A percentile compares a stretch with the other conserved stretches of the same genome.
Evolutionary conservation across 2,113 vertebrate genomes (phyloP).

Genomic region (Paramormyrops kingsleyae): DNA sequence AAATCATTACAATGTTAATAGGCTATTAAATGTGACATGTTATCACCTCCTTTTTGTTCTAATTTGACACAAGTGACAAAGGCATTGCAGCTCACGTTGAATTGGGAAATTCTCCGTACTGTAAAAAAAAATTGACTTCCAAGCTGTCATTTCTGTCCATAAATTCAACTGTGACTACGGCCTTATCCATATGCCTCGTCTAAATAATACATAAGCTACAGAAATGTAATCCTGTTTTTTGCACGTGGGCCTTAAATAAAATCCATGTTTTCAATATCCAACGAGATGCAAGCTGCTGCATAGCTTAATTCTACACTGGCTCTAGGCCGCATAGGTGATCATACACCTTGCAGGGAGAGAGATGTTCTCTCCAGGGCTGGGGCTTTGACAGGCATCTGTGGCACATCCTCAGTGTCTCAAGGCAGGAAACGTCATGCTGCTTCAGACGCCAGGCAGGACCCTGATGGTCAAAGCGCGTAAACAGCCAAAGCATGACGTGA

Average conservation of each 20-base stretch:
- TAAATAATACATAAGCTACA: background rate
- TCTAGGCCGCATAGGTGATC: background rate
- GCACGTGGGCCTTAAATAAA: background rate
- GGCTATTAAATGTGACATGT: background rate
- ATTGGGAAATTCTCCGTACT: background rate
- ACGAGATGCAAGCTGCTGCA: background rate
- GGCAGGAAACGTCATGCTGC: background rate
- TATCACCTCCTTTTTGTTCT: background rate
- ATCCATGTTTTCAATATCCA: background rate
- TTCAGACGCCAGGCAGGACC: background rate
- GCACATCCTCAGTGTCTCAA: background rate
- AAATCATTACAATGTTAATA: conserved; percentile 10
- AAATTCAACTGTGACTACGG: background rate
- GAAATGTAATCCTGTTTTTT: background rate
- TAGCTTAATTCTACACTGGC: background rate
- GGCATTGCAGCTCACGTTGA: background rate
- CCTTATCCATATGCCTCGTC: background rate
- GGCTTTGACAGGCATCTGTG: background rate
- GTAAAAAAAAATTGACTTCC: background rate
- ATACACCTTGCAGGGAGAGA: background rate
- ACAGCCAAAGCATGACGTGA: background rate
- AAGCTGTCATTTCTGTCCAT: background rate
- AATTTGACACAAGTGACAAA: conserved; percentile 3
- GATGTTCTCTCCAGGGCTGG: background rate
- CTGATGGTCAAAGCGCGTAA: background rate